These are phyloP conservation scores for Chlamydotis undulata DNA, from an alignment of 2,113 vertebrate species.

Conservation along the genomic window DNA sequence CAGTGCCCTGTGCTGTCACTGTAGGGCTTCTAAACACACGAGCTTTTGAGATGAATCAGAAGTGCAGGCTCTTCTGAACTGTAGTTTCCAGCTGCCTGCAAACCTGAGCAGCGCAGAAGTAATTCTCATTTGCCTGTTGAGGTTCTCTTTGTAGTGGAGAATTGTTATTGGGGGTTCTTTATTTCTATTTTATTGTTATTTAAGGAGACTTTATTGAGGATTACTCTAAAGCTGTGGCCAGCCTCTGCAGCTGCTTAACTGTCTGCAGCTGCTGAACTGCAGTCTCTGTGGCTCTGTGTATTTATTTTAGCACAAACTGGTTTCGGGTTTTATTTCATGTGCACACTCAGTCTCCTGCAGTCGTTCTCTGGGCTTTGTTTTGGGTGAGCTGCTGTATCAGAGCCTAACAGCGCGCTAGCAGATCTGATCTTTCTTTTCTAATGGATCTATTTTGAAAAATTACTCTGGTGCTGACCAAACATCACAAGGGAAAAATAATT, in stretches of 20 bases:
- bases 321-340: neutral
- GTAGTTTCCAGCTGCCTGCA: neutral
- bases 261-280: constrained; percentile 9
- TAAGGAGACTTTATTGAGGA: constrained; percentile 10
- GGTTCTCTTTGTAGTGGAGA: neutral
- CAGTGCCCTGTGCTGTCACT: neutral
- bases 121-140: neutral
- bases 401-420: neutral
- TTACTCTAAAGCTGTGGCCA: neutral
- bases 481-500: neutral
- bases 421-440: neutral
- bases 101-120: neutral
- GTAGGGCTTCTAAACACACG: neutral
- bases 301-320: constrained; percentile 18
- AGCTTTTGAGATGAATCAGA: constrained; percentile 16
- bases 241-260: constrained; percentile 18
- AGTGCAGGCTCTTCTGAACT: neutral
- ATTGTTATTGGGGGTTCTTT: neutral
- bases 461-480: neutral
- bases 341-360: neutral
- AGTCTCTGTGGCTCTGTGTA: neutral
- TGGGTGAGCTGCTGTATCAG: neutral
- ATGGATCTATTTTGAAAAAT: neutral
- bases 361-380: neutral
- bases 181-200: neutral